Evolutionary conservation across 2,113 vertebrate species (phyloP), one percentile per base, ranked within the genome.

Genomic region (Ariopsis seemanni): DNA sequence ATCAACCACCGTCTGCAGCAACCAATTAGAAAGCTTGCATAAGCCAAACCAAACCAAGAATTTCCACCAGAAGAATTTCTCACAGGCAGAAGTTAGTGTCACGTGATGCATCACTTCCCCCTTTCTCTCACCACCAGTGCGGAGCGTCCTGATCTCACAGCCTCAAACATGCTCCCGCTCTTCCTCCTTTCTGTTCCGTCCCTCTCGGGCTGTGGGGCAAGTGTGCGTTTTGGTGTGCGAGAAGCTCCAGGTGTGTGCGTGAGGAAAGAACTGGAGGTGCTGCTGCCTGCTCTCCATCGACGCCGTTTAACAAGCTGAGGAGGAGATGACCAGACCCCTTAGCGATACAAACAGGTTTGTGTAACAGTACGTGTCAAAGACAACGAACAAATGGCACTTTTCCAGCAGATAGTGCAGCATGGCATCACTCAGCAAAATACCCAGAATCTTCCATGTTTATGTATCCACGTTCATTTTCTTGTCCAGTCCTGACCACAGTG

Each of bases 1-100:
- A 3, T 97, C 97, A 71, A 97, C 95, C 92, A 98, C 92, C 0
- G 95, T 91, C 97, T 98, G 89, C 1, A 86, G 48, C 52, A 91
- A 86, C 85, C 88, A 92, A 90, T 93, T 53, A 92, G 53, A 87
- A 87, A 1, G 20, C 15, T 7, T 77, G 50, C 11, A 14, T 27
- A 55, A 80, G 77, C 7, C n/a, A 57, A 18, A 57, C 10, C 15
- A 52, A 52, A 52, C 42, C 11, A 50, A 48, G 2, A 74, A 48
- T 75, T 50, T 50, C 42, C 1, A 10, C 71, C 20, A 50, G 42
- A 50, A 4, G 42, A 42, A 42, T 42, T 42, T 4, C 42, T 42
- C 42, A 42, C 42, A 42, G 42, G 42, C 42, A 42, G 42, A 42
- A 42, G 42, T 42, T 42, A 42, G 42, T 42, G 42, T 42, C 3